Evolutionary conservation across 2,797 vertebrate genomes (phyloP), one percentile per base, ranked within the genome.

Genomic region (Gambelia wislizenii): DNA sequence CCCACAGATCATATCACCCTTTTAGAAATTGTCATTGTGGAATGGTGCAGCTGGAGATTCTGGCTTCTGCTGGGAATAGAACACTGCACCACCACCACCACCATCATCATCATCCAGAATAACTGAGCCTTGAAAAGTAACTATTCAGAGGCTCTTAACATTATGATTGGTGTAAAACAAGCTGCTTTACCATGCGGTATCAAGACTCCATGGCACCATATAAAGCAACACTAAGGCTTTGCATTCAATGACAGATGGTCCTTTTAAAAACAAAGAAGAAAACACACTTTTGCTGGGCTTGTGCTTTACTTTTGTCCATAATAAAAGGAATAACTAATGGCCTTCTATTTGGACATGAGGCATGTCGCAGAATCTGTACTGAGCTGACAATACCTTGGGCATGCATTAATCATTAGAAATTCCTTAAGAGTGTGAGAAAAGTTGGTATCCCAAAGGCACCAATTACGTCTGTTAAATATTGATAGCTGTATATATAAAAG

Each of bases 401-500:
- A 72, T 75, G 33, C 86, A 89, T 91, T 67, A 92, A 89, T 92
- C 76, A 91, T 89, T 67, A 92, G 84, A 84, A 77, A 78, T 77
- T 92, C 25, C 36, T 89, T 80, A 85, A 85, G 80, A 82, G 75
- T 72, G n/a, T 75, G 64, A 83, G 56, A 87, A 91, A 90, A 89
- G 36, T 49, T 36, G 2, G 75, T 49, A 87, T 91, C 88, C 85
- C 86, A 89, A 90, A 90, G 83, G 85, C 61, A 69, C 36, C 87
- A 90, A 85, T 85, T 80, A 44, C 47, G 79, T 74, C 86, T 94
- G 18, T 90, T 93, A 72, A 91, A 85, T 77, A 76, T 69, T 83
- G 90, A 92, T 91, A 81, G 69, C 82, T 83, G 86, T 78, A 90
- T 88, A 86, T 90, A 90, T 89, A 90, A 87, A 86, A 92, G 49